A percentile compares a stretch with the other conserved stretches of the same genome.
Evolutionary conservation across 2,113 vertebrate species (phyloP).

Genomic region (Chlorocebus sabaeus): DNA sequence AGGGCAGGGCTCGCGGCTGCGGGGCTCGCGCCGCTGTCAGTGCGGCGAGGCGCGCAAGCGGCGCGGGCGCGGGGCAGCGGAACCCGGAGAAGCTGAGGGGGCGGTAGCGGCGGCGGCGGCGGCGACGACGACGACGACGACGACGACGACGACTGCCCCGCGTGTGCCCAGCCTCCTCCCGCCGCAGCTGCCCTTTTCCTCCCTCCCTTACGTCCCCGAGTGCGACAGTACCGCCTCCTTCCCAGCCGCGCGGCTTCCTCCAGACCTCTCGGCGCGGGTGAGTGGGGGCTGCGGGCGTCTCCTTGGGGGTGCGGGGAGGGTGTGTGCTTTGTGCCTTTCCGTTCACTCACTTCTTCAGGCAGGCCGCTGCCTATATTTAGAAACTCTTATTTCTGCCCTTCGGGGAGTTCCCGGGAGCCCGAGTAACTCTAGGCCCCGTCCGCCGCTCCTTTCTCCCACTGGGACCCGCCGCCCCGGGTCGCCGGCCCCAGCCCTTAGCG

Average conservation of each 20-base stretch:
- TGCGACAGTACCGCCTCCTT: conserved; percentile 57
- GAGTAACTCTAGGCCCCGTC: conserved; percentile 49
- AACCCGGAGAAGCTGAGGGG: neutral
- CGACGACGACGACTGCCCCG: neutral
- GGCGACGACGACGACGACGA: accelerated
- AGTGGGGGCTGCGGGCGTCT: conserved; percentile 72
- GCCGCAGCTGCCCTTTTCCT: conserved; percentile 18
- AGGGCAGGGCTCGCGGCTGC: conserved; percentile 73
- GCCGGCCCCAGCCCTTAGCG: neutral
- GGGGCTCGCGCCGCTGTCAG: conserved; percentile 65
- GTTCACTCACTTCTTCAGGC: neutral
- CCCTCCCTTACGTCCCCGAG: conserved; percentile 37
- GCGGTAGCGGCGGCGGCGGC: neutral
- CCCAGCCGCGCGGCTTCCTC: conserved; percentile 53
- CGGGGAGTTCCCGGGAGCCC: conserved; percentile 23
- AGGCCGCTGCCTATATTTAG: conserved; percentile 65
- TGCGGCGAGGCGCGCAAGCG: conserved; percentile 70
- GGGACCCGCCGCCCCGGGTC: neutral
- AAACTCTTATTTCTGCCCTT: conserved; percentile 58
- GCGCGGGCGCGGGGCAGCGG: neutral
- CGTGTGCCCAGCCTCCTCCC: conserved; percentile 13
- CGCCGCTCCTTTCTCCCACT: neutral
- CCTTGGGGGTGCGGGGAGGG: neutral
- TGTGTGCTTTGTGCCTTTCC: neutral
- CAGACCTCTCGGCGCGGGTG: conserved; percentile 73